A percentile compares a stretch with the other conserved stretches of the same genome.
phyloP scores from a whole-genome alignment of 2,797 vertebrate genomes.

The Vespertilio murinus region DNA sequence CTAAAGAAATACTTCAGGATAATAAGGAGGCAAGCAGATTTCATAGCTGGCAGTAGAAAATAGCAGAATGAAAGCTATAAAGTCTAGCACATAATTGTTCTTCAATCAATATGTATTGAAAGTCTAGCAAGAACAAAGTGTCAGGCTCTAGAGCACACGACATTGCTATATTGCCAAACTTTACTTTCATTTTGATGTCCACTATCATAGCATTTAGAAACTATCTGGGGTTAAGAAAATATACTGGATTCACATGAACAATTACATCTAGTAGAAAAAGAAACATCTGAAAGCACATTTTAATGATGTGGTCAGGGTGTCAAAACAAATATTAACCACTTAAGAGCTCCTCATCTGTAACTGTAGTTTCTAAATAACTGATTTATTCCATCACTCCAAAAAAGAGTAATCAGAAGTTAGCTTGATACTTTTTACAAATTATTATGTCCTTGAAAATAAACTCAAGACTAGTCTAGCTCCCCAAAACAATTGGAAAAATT shows the following conservation, averaged over 20 bases:
- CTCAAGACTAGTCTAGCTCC: background rate
- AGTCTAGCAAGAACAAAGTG: slow-evolving; percentile 1
- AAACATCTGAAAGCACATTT: slow-evolving; percentile 43
- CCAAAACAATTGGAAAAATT: slow-evolving; percentile 29
- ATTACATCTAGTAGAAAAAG: slow-evolving; percentile 20
- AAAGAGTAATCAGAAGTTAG: background rate
- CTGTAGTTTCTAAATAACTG: slow-evolving; percentile 50
- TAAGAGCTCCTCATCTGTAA: background rate
- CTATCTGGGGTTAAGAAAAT: background rate
- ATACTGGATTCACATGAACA: background rate
- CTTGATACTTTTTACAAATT: background rate
- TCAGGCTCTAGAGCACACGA: background rate
- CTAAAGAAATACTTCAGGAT: slow-evolving; percentile 29
- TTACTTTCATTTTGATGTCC: slow-evolving; percentile 29
- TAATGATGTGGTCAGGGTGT: slow-evolving; percentile 27
- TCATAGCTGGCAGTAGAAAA: background rate
- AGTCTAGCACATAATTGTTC: background rate
- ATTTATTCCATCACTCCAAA: background rate
- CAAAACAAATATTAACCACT: slow-evolving; percentile 41
- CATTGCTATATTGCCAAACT: background rate
- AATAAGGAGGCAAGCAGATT: background rate
- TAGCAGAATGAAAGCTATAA: background rate
- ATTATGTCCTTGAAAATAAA: slow-evolving; percentile 56
- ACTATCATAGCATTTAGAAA: slow-evolving; percentile 6
- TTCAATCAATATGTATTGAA: background rate